Evolutionary conservation across 2,888 invertebrate species (phyloP).

Genomic region (Philaethria dido): DNA sequence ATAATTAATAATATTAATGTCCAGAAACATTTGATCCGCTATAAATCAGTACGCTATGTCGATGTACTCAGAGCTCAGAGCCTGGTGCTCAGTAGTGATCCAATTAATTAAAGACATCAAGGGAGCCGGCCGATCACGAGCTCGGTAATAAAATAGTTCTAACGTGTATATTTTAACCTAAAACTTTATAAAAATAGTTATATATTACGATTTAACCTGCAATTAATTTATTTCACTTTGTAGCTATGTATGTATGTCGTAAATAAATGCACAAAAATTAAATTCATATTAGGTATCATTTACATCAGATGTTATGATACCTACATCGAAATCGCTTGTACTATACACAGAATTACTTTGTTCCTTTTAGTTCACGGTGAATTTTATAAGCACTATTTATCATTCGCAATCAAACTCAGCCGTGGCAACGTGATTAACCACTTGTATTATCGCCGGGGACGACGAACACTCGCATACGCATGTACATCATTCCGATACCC

Average conservation of each 20-base stretch:
- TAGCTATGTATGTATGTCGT: neutral
- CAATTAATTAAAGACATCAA: slow-evolving; percentile 75
- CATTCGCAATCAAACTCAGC: slow-evolving; percentile 70
- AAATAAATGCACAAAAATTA: neutral
- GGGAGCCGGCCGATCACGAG: slow-evolving; percentile 59
- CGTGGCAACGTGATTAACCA: slow-evolving; percentile 67
- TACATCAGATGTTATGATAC: neutral
- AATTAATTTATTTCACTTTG: neutral
- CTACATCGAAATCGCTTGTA: slow-evolving; percentile 6
- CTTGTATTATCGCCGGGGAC: slow-evolving; percentile 55
- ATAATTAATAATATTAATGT: slow-evolving; percentile 71
- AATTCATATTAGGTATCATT: neutral
- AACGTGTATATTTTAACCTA: slow-evolving; percentile 10
- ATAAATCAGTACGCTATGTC: slow-evolving; percentile 67
- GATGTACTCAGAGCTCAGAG: slow-evolving; percentile 52
- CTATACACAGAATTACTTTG: neutral
- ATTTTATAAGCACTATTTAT: slow-evolving; percentile 57
- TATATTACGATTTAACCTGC: neutral
- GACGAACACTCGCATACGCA: slow-evolving; percentile 44
- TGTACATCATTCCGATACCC: slow-evolving; percentile 40
- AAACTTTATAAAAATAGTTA: neutral
- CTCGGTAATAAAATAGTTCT: slow-evolving; percentile 27
- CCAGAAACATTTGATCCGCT: slow-evolving; percentile 59
- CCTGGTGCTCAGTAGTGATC: slow-evolving; percentile 56
- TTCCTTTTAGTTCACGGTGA: slow-evolving; percentile 8